Conservation (phyloP, 2,113 vertebrate genomes). For the Cyanoliseus patagonus region DNA sequence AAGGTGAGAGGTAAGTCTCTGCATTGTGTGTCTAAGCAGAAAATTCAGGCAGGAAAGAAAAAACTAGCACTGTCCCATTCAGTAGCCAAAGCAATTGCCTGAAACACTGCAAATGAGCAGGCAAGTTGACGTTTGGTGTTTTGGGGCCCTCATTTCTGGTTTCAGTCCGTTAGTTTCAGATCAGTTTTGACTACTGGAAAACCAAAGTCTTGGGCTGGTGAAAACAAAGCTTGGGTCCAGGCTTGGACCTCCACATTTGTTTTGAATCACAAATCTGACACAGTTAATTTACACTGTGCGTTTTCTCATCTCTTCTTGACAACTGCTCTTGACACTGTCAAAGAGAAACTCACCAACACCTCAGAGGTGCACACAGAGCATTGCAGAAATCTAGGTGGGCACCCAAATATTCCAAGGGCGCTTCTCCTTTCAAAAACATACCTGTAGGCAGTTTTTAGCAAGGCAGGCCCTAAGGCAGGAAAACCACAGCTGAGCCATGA, state of each 20-base stretch:
- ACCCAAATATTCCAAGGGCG: not conserved
- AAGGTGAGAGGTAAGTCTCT: not conserved
- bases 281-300: not conserved
- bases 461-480: not conserved
- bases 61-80: not conserved
- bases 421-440: not conserved
- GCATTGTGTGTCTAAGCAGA: not conserved
- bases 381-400: not conserved
- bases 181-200: not conserved
- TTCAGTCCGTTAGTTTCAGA: not conserved
- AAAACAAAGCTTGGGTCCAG: not conserved
- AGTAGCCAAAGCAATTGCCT: not conserved
- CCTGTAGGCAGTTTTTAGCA: not conserved
- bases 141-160: not conserved
- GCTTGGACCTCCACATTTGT: not conserved
- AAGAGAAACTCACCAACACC: not conserved
- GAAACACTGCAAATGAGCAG: not conserved
- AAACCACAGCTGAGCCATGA: not conserved
- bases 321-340: not conserved
- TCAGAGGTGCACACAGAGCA: not conserved
- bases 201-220: not conserved
- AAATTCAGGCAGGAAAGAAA: not conserved
- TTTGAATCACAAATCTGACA: not conserved
- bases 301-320: not conserved
- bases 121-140: not conserved